These are phyloP conservation scores for Melanerpes formicivorus DNA, from an alignment of 2,113 vertebrate species.

Conservation along the genomic window DNA sequence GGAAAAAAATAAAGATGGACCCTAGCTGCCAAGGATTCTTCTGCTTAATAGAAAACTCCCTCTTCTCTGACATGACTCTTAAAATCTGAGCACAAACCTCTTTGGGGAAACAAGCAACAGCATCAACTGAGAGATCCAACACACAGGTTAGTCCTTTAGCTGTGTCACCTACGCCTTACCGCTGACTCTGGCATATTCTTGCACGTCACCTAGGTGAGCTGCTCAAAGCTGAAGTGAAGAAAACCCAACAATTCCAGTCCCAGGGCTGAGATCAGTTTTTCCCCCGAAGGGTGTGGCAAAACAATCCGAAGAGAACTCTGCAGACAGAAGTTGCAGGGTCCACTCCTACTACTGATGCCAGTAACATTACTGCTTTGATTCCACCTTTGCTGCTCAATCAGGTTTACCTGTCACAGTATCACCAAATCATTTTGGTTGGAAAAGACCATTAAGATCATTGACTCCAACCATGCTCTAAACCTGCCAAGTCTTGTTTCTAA, in stretches of 20 bases:
- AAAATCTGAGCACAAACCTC: neutral
- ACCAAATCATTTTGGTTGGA: no score
- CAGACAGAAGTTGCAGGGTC: neutral
- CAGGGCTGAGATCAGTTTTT: neutral
- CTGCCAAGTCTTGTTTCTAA: no score
- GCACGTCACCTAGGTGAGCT: accelerated
- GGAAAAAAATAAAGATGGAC: neutral
- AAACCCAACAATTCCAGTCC: neutral
- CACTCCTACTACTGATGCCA: neutral
- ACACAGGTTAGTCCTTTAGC: neutral
- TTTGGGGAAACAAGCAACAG: neutral
- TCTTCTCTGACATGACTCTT: neutral
- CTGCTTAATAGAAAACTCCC: neutral
- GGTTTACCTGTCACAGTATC: neutral
- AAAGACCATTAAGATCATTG: no score
- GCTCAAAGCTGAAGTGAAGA: neutral
- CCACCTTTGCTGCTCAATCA: neutral
- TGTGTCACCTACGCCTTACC: accelerated
- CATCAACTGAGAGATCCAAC: neutral
- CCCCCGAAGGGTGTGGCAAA: neutral
- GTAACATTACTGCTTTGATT: neutral
- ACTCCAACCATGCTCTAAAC: no score
- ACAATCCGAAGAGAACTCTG: neutral
- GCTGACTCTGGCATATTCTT: neutral
- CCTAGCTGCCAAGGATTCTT: neutral